phyloP scores from a whole-genome alignment of 2,113 vertebrate species.

The Origma solitaria region DNA sequence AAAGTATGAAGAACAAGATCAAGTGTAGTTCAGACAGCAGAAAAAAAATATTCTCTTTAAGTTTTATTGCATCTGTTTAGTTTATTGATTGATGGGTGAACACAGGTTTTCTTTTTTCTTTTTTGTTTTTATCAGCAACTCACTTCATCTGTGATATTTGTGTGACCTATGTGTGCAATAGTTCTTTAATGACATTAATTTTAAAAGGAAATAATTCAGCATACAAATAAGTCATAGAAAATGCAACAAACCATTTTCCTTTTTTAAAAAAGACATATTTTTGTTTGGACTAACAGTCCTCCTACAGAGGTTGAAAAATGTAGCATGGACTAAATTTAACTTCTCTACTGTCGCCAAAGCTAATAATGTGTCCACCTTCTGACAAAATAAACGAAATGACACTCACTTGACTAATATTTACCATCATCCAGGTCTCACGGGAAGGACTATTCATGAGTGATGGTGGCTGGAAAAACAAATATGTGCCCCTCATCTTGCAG shows the following conservation, averaged over 20 bases:
- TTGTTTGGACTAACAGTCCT: neutral
- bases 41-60: neutral
- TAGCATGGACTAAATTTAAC: neutral
- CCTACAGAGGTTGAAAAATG: neutral
- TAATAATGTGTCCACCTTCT: neutral
- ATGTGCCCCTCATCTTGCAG: neutral
- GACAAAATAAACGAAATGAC: neutral
- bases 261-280: neutral
- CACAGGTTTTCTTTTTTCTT: neutral
- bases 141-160: neutral
- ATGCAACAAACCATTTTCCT: neutral
- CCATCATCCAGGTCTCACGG: neutral
- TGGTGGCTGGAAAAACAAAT: neutral
- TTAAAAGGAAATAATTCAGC: neutral
- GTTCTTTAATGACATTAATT: neutral
- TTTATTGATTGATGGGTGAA: neutral
- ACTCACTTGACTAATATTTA: neutral
- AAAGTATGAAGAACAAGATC: neutral
- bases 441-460: neutral
- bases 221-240: neutral
- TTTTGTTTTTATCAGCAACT: neutral
- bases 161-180: neutral
- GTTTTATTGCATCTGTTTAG: neutral
- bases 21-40: neutral
- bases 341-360: neutral